These are phyloP conservation scores for Ephydatia muelleri DNA, from an alignment of 37 sponge, comb jelly and placozoan species.

Conservation along the genomic window DNA sequence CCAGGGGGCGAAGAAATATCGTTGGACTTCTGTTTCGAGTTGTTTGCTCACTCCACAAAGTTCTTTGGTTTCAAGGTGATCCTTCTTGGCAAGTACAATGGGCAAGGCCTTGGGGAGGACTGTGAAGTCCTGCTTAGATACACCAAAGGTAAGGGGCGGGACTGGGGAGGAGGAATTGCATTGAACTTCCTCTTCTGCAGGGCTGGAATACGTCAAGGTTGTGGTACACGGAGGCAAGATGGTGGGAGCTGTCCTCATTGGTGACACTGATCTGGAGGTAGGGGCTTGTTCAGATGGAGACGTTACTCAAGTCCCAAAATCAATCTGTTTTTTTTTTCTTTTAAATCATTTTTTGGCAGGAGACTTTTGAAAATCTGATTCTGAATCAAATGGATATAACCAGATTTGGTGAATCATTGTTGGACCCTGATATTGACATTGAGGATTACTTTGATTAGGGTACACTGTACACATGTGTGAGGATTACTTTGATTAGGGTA, in stretches of 20 bases:
- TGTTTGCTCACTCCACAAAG: slow-evolving; percentile 96
- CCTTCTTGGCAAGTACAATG: slow-evolving; percentile 87
- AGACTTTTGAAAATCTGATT: slow-evolving; percentile 97
- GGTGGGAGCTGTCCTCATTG: slow-evolving; percentile 95
- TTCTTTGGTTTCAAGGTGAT: slow-evolving; percentile 98
- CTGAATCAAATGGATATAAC: slow-evolving; percentile 93
- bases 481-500: no score
- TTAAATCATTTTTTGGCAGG: no score
- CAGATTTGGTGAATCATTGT: slow-evolving; percentile 78
- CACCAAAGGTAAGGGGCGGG: slow-evolving; percentile 61
- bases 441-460: slow-evolving; percentile 99
- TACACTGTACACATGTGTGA: background rate
- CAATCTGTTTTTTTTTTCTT: no score
- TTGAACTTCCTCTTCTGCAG: slow-evolving; percentile 10
- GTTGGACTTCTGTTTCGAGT: slow-evolving; percentile 96
- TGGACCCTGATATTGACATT: slow-evolving; percentile 95
- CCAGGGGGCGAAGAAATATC: slow-evolving; percentile 57
- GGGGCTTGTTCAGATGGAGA: background rate
- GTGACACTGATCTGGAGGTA: slow-evolving; percentile 96
- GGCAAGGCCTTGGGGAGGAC: slow-evolving; percentile 63
- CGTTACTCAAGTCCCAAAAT: no score
- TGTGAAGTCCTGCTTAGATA: slow-evolving; percentile 77
- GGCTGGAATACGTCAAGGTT: slow-evolving; percentile 89
- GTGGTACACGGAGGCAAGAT: slow-evolving; percentile 78
- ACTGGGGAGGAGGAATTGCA: background rate